Evolutionary conservation across 1,140 invertebrate genomes (phyloP), one percentile per base, ranked within the genome.

Genomic region (Drosophila quadrilineata): DNA sequence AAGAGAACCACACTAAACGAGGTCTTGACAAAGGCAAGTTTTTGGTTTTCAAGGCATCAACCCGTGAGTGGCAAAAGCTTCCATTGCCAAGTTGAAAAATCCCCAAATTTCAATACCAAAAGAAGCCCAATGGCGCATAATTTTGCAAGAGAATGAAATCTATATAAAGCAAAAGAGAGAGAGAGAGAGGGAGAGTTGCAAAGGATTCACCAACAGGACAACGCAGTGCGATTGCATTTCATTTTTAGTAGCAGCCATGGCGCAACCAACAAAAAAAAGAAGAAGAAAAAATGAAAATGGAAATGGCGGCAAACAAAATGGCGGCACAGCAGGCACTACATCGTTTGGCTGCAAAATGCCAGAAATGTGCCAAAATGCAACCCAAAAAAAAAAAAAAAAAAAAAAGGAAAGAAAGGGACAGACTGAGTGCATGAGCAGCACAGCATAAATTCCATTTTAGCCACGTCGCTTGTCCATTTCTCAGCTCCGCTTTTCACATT

Each of bases 71-170:
- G 45, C 26, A 38, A 29, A 19, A 16, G 21, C 38, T 46, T 62
- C 33, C 58, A 69, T 63, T 40, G 52, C 49, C 57, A 59, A 57
- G 33, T 64, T 48, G 63, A 56, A 74, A 50, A 71, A 68, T 64
- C 59, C 48, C 40, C 36, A 72, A 75, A 76, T 82, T 68, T 68
- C 73, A 72, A 71, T 56, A 65, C 54, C 49, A 56, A 82, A 80
- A 69, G 62, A 59, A 72, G 50, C 63, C 57, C 71, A 80, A 82
- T 76, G 67, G n/a, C 57, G 75, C 66, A 79, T 79, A 80, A 75
- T 79, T 80, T 82, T 52, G 38, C 22, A 40, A n/a, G n/a, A n/a
- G n/a, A n/a, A n/a, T n/a, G n/a, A n/a, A n/a, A n/a, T n/a, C n/a
- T n/a, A n/a, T n/a, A n/a, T n/a, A n/a, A n/a, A n/a, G n/a, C n/a